Conservation (phyloP, 2,888 invertebrate species). For the Dascillus cervinus region DNA sequence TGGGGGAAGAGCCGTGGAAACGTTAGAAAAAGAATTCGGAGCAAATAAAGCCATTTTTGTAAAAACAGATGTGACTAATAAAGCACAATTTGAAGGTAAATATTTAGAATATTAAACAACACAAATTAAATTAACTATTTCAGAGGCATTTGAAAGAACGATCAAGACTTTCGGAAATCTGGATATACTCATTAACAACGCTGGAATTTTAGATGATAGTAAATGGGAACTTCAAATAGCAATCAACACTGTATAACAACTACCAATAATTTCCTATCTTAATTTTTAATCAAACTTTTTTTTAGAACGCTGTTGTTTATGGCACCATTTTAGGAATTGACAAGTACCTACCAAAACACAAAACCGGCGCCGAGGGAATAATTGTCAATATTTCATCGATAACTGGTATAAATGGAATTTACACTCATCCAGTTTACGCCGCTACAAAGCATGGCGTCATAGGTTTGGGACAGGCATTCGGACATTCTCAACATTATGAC, state of each 20-base stretch:
- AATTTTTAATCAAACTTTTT: no score
- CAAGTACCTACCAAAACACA: constrained; percentile 19
- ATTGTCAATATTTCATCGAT: constrained; percentile 26
- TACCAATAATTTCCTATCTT: no score
- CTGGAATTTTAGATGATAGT: constrained; percentile 65
- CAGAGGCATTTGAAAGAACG: constrained; percentile 41
- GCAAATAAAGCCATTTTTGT: constrained; percentile 58
- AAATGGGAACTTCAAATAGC: constrained; percentile 65
- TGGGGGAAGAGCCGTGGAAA: constrained; percentile 55
- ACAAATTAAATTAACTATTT: constrained; percentile 5
- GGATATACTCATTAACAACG: constrained; percentile 57
- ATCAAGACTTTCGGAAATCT: constrained; percentile 39
- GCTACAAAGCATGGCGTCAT: constrained; percentile 22
- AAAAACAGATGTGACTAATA: constrained; percentile 63
- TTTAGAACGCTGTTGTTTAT: constrained; percentile 2
- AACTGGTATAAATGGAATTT: constrained; percentile 15
- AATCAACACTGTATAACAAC: constrained; percentile 27
- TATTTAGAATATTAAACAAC: not conserved
- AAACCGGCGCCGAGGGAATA: constrained; percentile 21
- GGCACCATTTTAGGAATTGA: constrained; percentile 3
- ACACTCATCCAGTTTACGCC: constrained; percentile 15
- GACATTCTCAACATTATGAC: constrained; percentile 9
- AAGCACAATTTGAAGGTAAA: constrained; percentile 61
- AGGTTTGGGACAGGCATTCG: constrained; percentile 16
- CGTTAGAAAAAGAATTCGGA: constrained; percentile 53